phyloP scores from a whole-genome alignment of 2,113 vertebrate species.

The Pandion haliaetus region DNA sequence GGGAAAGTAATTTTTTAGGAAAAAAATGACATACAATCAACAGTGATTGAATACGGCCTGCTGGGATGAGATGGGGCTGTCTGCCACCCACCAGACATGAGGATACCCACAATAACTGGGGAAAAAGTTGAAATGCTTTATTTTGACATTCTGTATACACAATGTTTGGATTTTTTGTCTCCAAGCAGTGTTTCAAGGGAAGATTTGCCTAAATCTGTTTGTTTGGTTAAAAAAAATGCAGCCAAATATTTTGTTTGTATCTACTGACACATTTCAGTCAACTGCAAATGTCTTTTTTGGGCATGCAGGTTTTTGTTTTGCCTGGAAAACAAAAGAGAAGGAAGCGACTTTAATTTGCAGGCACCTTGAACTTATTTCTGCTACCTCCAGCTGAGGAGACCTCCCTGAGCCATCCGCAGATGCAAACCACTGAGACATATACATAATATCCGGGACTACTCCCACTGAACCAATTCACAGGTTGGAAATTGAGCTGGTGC shows the following conservation, averaged over 20 bases:
- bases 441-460: neutral
- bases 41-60: neutral
- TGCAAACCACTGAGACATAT: neutral
- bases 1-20: neutral
- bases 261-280: neutral
- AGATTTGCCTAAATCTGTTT: constrained; percentile 1
- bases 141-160: neutral
- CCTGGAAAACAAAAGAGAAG: neutral
- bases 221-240: neutral
- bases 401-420: neutral
- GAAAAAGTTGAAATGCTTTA: neutral
- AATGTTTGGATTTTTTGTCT: neutral
- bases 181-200: neutral
- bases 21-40: neutral
- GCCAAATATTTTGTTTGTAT: neutral
- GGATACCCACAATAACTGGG: neutral
- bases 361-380: neutral
- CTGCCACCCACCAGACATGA: neutral
- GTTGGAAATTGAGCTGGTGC: neutral
- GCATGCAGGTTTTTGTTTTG: neutral
- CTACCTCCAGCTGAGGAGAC: neutral
- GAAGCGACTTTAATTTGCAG: neutral
- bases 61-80: neutral
- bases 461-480: neutral
- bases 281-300: neutral